A percentile compares a stretch with the other conserved stretches of the same genome.
Evolutionary conservation across 2,797 vertebrate species (phyloP).

Genomic region (Sebastes flavidus): DNA sequence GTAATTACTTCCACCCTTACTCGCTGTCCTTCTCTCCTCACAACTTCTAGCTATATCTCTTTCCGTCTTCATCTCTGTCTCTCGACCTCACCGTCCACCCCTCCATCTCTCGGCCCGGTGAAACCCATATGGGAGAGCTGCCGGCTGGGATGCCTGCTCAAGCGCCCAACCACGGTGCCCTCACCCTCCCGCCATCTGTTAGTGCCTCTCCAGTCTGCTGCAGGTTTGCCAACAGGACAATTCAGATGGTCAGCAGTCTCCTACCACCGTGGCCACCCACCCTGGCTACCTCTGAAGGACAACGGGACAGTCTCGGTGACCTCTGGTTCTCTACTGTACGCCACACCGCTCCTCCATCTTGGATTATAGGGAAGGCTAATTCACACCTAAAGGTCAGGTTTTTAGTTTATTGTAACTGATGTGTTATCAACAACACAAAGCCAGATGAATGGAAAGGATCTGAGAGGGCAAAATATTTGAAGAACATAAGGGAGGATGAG

Average conservation of each 20-base stretch:
- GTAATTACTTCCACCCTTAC: not conserved
- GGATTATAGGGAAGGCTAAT: conserved; percentile 6
- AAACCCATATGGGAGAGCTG: conserved; percentile 85
- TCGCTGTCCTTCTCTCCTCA: not conserved
- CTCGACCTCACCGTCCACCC: conserved; percentile 4
- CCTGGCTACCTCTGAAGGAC: conserved; percentile 80
- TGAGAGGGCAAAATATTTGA: not conserved
- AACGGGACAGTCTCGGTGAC: conserved; percentile 73
- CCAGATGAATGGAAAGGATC: not conserved
- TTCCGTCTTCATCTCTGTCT: not conserved
- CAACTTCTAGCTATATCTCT: not conserved
- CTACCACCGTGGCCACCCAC: conserved; percentile 71
- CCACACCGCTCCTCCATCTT: conserved; percentile 13
- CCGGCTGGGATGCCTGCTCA: conserved; percentile 82
- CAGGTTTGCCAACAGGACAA: conserved; percentile 79
- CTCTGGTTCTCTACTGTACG: conserved; percentile 60
- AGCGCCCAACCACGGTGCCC: conserved; percentile 82
- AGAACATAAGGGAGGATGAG: not conserved
- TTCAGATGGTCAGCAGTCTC: conserved; percentile 84
- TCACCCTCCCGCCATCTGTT: conserved; percentile 85
- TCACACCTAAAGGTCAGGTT: not conserved
- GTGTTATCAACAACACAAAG: not conserved
- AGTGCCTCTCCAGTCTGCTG: conserved; percentile 75
- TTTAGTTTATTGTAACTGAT: not conserved
- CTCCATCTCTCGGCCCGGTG: conserved; percentile 54